Percentiles rank a stretch among this genome's conserved stretches.
Conservation (phyloP, 2,113 vertebrate species). For the Junco hyemalis region DNA sequence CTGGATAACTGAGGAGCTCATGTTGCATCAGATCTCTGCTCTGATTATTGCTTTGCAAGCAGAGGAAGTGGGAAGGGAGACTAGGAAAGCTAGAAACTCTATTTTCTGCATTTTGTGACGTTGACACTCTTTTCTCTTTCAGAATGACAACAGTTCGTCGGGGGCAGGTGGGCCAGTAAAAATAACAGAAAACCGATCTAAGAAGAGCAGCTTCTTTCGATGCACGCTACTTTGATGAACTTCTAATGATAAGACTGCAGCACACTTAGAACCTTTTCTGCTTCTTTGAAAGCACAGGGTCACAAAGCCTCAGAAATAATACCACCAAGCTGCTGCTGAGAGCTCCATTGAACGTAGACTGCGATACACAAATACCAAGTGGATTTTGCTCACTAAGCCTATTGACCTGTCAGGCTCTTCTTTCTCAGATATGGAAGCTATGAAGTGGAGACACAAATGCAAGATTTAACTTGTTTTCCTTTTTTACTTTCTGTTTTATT, state of each 20-base stretch:
- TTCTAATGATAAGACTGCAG: conserved; percentile 75
- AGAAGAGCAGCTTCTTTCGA: conserved; percentile 94
- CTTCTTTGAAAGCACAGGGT: conserved; percentile 82
- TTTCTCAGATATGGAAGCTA: conserved; percentile 69
- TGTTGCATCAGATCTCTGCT: neutral
- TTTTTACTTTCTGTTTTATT: conserved; percentile 66
- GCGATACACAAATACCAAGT: conserved; percentile 52
- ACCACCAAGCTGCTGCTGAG: conserved; percentile 79
- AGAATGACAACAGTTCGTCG: conserved; percentile 87
- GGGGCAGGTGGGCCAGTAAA: conserved; percentile 88
- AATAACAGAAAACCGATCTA: conserved; percentile 95
- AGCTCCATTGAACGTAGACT: conserved; percentile 72
- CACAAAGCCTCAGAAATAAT: conserved; percentile 77
- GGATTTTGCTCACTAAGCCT: conserved; percentile 64
- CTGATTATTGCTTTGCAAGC: neutral
- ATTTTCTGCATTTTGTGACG: neutral
- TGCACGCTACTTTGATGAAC: conserved; percentile 90
- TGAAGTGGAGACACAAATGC: conserved; percentile 72
- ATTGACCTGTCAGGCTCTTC: conserved; percentile 67
- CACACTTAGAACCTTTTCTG: conserved; percentile 76
- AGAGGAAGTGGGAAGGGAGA: neutral
- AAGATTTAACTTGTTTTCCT: conserved; percentile 67
- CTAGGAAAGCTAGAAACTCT: neutral
- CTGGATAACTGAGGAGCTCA: neutral
- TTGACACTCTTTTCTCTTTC: conserved; percentile 4